Percentiles rank a stretch among this genome's conserved stretches.
Conservation (phyloP, 2,888 invertebrate genomes). For the Rhamphomyia laevipes region DNA sequence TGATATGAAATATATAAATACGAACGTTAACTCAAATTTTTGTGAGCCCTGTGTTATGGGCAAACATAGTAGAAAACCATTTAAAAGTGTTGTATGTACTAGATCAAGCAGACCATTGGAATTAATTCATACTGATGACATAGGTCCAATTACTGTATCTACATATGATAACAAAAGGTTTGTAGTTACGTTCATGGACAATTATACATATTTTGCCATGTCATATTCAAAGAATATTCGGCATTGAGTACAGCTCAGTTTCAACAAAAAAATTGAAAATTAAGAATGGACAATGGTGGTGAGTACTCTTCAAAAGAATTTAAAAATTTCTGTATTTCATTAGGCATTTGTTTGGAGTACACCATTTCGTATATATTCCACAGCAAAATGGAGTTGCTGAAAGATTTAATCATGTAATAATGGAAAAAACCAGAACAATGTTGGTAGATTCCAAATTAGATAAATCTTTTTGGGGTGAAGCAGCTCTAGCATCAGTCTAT, state of each 20-base stretch:
- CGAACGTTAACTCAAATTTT: not conserved
- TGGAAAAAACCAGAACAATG: constrained; percentile 9
- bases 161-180: constrained; percentile 18
- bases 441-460: constrained; percentile 8
- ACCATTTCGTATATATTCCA: constrained; percentile 10
- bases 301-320: constrained; percentile 19
- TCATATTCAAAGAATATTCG: constrained; percentile 12
- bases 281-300: constrained; percentile 14
- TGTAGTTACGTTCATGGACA: constrained; percentile 23
- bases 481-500: constrained; percentile 4
- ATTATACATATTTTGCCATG: constrained; percentile 19
- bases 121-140: constrained; percentile 22
- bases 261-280: constrained; percentile 3
- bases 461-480: constrained; percentile 9
- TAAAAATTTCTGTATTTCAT: constrained; percentile 11
- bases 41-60: constrained; percentile 15
- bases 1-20: not conserved
- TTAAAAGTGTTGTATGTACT: constrained; percentile 14
- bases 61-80: constrained; percentile 15
- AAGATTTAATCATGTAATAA: constrained; percentile 6
- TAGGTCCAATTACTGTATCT: constrained; percentile 21
- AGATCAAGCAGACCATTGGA: constrained; percentile 12
- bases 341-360: constrained; percentile 19
- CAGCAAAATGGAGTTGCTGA: constrained; percentile 10
- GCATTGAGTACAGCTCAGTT: constrained; percentile 6